Evolutionary conservation across 2,113 vertebrate species (phyloP).

Genomic region (Lathamus discolor): DNA sequence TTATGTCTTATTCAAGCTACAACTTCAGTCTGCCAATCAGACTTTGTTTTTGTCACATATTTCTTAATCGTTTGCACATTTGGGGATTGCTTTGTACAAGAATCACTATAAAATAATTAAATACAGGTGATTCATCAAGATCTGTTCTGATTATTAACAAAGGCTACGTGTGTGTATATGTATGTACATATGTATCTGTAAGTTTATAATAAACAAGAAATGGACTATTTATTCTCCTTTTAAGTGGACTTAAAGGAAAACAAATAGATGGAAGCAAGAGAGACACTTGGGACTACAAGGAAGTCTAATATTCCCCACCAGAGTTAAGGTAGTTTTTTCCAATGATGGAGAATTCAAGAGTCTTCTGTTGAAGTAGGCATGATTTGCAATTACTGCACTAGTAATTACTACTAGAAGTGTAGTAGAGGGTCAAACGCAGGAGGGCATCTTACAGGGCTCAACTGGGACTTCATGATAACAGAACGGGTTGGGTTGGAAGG

Average conservation of each 20-base stretch:
- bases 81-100: background rate
- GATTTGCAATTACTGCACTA: background rate
- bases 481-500: background rate
- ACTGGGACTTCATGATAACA: background rate
- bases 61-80: constrained; percentile 20
- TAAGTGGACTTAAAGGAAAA: background rate
- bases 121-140: background rate
- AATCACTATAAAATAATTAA: background rate
- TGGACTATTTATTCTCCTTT: background rate
- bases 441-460: background rate
- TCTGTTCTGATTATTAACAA: background rate
- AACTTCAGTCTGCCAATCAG: constrained; percentile 10
- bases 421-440: background rate
- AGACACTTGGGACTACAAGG: background rate
- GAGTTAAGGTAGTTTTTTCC: background rate
- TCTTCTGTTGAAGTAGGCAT: background rate
- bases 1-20: background rate
- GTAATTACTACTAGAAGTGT: background rate
- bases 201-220: background rate
- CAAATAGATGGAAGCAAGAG: background rate
- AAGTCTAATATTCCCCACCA: background rate
- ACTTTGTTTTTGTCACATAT: background rate
- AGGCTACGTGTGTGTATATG: background rate
- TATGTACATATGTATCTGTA: background rate
- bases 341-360: background rate